Conservation (phyloP, 1,140 invertebrate species). For the Drosophila pectinifera region DNA sequence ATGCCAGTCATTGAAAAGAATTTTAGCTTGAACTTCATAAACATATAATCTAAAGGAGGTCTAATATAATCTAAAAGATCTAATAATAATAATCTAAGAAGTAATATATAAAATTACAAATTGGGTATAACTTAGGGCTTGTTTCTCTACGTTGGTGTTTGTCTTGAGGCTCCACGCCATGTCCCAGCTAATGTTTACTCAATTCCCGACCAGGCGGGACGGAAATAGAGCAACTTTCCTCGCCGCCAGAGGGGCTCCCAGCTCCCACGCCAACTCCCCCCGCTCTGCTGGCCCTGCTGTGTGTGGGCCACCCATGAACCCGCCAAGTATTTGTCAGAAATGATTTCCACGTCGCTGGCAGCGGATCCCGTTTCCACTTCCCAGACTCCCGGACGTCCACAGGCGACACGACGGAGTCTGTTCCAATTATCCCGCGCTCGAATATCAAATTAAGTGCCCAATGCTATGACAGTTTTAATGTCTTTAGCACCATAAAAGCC, state of each 20-base stretch:
- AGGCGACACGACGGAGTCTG: constrained; percentile 47
- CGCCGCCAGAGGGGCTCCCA: background rate
- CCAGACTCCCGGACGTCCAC: constrained; percentile 24
- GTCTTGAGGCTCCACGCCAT: too few relatives aligned
- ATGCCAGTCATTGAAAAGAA: background rate
- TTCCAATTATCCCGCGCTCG: constrained; percentile 75
- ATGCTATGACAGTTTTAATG: constrained; percentile 81
- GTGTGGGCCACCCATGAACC: constrained; percentile 62
- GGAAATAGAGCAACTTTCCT: constrained; percentile 62
- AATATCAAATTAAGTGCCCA: constrained; percentile 81
- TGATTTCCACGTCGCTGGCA: constrained; percentile 53
- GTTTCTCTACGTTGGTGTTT: too few relatives aligned
- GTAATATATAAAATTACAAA: background rate
- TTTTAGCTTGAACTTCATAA: background rate
- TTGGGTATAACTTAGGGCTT: too few relatives aligned
- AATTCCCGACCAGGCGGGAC: constrained; percentile 8
- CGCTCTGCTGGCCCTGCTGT: constrained; percentile 1
- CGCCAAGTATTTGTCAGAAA: constrained; percentile 62
- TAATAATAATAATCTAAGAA: background rate
- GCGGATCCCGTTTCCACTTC: constrained; percentile 47
- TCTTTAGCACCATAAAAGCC: constrained; percentile 76
- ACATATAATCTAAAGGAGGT: background rate
- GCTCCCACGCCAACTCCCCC: constrained; percentile 57
- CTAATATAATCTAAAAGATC: background rate
- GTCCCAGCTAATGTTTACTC: constrained; percentile 38